Evolutionary conservation across 2,888 invertebrate genomes (phyloP).

Genomic region (Parascotia fuliginaria): DNA sequence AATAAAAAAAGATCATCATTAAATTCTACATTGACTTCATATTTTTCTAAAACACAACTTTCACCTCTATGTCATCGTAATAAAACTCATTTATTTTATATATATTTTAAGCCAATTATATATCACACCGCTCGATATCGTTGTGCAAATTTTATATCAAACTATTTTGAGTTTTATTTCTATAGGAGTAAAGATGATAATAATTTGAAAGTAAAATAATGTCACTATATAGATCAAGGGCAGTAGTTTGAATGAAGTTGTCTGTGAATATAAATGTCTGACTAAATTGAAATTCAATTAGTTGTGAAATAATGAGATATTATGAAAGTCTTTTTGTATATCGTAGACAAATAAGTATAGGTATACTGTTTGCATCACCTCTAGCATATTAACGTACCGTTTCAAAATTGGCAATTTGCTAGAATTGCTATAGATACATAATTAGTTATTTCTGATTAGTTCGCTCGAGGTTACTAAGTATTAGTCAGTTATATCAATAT

Average conservation of each 20-base stretch:
- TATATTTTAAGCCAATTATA: conserved; percentile 32
- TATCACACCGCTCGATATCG: conserved; percentile 19
- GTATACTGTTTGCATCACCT: background rate
- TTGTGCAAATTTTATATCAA: conserved; percentile 21
- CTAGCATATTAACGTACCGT: background rate
- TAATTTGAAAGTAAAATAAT: background rate
- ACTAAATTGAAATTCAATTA: background rate
- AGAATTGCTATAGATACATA: no score
- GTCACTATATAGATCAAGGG: conserved; percentile 8
- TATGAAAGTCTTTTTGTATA: background rate
- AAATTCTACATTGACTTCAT: background rate
- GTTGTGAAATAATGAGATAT: background rate
- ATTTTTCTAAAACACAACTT: conserved; percentile 23
- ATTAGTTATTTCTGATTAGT: no score
- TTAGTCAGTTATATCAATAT: no score
- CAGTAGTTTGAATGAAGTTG: conserved; percentile 22
- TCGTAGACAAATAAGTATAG: background rate
- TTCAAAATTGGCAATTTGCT: no score
- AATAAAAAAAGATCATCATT: conserved; percentile 7
- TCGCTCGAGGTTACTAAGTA: no score
- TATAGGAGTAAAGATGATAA: conserved; percentile 8
- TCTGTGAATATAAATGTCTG: background rate
- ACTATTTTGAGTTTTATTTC: conserved; percentile 16
- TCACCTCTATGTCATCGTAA: conserved; percentile 29
- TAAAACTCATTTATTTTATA: conserved; percentile 29